phyloP scores from a whole-genome alignment of 2,797 vertebrate species.

The Borostomias antarcticus region DNA sequence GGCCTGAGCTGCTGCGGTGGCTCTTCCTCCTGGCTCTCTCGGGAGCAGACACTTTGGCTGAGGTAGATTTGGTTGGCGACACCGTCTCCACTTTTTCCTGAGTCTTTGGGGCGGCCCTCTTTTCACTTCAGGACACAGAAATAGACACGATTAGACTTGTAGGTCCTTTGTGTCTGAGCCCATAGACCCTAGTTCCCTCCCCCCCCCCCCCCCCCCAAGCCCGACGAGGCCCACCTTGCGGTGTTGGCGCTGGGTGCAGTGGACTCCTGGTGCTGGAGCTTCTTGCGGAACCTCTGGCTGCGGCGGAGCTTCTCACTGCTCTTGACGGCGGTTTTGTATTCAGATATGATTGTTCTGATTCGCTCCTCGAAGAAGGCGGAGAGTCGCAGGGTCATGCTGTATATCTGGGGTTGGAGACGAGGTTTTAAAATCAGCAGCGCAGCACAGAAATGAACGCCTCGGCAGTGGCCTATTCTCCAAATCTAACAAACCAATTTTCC shows the following conservation, averaged over 20 bases:
- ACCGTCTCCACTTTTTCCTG: conserved; percentile 78
- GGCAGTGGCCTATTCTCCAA: no score
- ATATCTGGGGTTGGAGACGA: no score
- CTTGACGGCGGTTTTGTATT: conserved; percentile 91
- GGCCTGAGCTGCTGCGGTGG: conserved; percentile 67
- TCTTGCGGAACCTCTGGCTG: conserved; percentile 86
- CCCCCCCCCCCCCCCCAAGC: no score
- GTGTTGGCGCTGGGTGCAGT: conserved; percentile 52
- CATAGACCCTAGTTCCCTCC: background rate
- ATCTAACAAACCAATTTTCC: no score
- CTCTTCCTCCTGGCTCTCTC: conserved; percentile 69
- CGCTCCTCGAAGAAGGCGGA: conserved; percentile 94
- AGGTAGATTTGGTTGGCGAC: conserved; percentile 85
- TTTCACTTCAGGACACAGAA: conserved; percentile 66
- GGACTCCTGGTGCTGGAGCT: conserved; percentile 75
- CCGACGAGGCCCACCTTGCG: conserved; percentile 71
- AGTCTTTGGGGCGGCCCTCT: conserved; percentile 81
- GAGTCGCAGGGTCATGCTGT: conserved; percentile 94
- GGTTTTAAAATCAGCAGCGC: no score
- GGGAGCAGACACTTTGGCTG: conserved; percentile 78
- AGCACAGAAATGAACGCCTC: background rate
- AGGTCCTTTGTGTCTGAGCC: background rate
- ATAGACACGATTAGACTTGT: background rate
- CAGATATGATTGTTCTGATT: conserved; percentile 88
- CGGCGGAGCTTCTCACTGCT: conserved; percentile 84